These are phyloP conservation scores for Drosophila emarginata DNA, from an alignment of 2,888 invertebrate species.

Conservation along the genomic window DNA sequence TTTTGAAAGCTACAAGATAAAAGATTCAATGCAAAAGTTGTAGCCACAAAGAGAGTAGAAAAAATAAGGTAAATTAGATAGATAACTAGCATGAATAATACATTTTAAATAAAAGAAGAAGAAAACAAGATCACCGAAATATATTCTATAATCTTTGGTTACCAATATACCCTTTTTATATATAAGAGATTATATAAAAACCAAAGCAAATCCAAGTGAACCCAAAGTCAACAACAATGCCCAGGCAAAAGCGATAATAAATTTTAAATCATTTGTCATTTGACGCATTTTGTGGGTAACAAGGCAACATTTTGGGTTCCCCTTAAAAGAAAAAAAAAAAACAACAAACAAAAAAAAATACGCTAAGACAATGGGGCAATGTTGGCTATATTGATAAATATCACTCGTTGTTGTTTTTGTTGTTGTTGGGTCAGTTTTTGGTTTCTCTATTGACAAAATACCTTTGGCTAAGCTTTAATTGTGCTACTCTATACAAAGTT, in stretches of 20 bases:
- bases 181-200: not conserved
- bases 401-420: constrained; percentile 36
- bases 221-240: constrained; percentile 11
- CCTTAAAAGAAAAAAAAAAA: constrained; percentile 33
- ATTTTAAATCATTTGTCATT: constrained; percentile 78
- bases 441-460: constrained; percentile 67
- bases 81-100: too few relatives aligned
- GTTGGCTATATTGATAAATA: constrained; percentile 59
- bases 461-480: constrained; percentile 63
- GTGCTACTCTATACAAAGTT: constrained; percentile 48
- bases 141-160: too few relatives aligned
- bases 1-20: too few relatives aligned
- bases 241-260: constrained; percentile 55
- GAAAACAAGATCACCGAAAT: too few relatives aligned
- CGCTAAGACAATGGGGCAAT: constrained; percentile 56
- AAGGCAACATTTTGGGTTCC: constrained; percentile 52
- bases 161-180: too few relatives aligned
- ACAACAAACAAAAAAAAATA: constrained; percentile 4
- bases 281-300: constrained; percentile 75
- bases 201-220: constrained; percentile 20
- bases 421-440: constrained; percentile 52
- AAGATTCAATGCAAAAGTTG: too few relatives aligned
- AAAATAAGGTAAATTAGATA: too few relatives aligned
- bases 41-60: too few relatives aligned
- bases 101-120: too few relatives aligned